Base-by-base conservation (phyloP, 2,888 invertebrate species). In the Mechanitis mazaeus region DNA sequence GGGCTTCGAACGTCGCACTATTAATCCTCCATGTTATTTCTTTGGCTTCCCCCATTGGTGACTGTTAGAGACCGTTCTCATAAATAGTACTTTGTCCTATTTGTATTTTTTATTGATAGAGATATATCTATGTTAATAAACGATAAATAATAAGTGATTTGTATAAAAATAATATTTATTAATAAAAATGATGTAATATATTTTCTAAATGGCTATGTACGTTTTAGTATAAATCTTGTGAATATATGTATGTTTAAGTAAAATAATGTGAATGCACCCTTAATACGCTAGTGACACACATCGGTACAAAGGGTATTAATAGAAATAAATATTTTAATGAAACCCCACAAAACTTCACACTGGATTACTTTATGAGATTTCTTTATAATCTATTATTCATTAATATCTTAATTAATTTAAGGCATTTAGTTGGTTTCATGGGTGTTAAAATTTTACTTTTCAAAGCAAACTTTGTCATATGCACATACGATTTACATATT, bases 21-120 rank as follows among this genome's bases (percentile, higher is more conserved):
- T 70, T 70, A 71, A 71, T 72, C 70, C 63, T 65, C 60, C 66
- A 70, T 68, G 67, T 70, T 68, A 71, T 68, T 71, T 66, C 54
- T 72, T 63, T 63, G 72, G 72, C 69, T 71, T 72, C 72, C 42
- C 53, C 55, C 42, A 50, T 50, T 11, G 31, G 31, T 50, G 50
- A 28, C 50, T n/a, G n/a, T 50, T 50, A 50, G 50, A 2, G 31
- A n/a, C 38, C 50, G 42, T 42, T 42, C 11, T 42, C 42, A 42
- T 42, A 3, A 9, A 5, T 9, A 5, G 9, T 42, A 20, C 20
- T 42, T 42, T 11, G 9, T 1, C 35, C 3, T 9, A 9, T 42
- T 42, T 3, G 6, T 42, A 11, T 42, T 42, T 9, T 9, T 9
- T 42, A 35, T 6, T 35, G 6, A 3, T 35, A 35, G 35, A 5